Evolutionary conservation across 2,797 vertebrate genomes (phyloP).

Genomic region (Poliocrania exsul): DNA sequence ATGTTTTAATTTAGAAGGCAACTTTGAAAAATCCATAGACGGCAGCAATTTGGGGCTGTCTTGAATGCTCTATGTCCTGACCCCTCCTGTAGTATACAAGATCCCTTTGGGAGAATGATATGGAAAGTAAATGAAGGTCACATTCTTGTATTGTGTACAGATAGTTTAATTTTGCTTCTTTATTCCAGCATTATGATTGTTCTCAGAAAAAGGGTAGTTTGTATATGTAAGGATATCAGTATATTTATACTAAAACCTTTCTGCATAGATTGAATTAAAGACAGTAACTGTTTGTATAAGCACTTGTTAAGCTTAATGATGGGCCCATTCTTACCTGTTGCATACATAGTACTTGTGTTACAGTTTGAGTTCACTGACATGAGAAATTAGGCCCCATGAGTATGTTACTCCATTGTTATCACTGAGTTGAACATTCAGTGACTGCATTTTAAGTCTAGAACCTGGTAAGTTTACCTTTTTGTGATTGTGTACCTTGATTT

Average conservation of each 20-base stretch:
- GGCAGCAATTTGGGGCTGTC: neutral
- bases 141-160: rapidly evolving
- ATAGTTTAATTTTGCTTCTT: neutral
- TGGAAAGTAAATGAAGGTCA: neutral
- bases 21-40: neutral
- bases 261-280: neutral
- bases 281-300: neutral
- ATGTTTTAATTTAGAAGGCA: neutral
- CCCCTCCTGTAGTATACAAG: rapidly evolving
- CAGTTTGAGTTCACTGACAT: neutral
- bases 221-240: neutral
- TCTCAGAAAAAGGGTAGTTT: neutral
- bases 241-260: neutral
- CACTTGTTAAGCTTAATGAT: neutral
- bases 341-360: neutral
- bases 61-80: neutral
- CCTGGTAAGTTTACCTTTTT: neutral
- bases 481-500: neutral
- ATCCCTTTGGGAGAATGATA: neutral
- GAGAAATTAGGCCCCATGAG: neutral
- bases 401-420: neutral
- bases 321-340: neutral
- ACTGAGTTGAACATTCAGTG: neutral
- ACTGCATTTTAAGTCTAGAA: neutral
- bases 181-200: neutral